These are phyloP conservation scores for Valencia hispanica DNA, from an alignment of 2,797 vertebrate genomes.

Conservation along the genomic window DNA sequence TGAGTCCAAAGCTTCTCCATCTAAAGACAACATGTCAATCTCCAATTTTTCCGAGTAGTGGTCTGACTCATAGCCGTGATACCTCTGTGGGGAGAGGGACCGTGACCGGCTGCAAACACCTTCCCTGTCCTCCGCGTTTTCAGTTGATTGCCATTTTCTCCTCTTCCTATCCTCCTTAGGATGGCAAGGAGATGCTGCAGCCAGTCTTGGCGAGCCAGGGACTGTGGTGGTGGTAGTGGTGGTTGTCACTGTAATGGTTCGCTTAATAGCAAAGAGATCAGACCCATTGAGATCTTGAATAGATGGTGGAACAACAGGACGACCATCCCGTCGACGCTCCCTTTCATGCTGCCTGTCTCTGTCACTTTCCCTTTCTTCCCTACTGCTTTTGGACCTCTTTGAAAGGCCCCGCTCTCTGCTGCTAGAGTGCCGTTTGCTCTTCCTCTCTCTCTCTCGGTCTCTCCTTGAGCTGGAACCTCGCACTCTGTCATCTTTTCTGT, in stretches of 20 bases:
- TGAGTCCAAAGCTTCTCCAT: conserved; percentile 84
- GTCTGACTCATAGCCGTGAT: conserved; percentile 79
- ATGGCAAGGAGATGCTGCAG: conserved; percentile 57
- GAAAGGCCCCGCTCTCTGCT: conserved; percentile 68
- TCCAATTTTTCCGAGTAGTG: conserved; percentile 78
- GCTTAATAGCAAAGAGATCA: conserved; percentile 91
- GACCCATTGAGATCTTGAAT: conserved; percentile 94
- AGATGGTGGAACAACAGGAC: conserved; percentile 90
- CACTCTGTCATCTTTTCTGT: conserved; percentile 74
- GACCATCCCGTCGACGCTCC: conserved; percentile 79
- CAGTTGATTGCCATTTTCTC: conserved; percentile 71
- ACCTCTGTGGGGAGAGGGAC: conserved; percentile 70
- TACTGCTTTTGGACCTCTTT: conserved; percentile 76
- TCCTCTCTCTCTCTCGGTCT: conserved; percentile 56
- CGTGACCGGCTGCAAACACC: conserved; percentile 66
- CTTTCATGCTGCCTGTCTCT: conserved; percentile 68
- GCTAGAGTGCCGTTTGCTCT: conserved; percentile 65
- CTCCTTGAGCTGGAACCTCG: conserved; percentile 72
- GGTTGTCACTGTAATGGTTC: conserved; percentile 92
- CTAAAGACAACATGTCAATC: conserved; percentile 81
- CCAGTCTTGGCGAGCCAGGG: conserved; percentile 74
- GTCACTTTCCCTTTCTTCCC: conserved; percentile 75
- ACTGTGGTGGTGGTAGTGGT: conserved; percentile 82
- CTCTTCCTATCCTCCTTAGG: conserved; percentile 75
- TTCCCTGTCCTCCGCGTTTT: conserved; percentile 59